These are phyloP conservation scores for Rhynchophorus ferrugineus DNA, from an alignment of 1,140 invertebrate genomes.

Conservation along the genomic window DNA sequence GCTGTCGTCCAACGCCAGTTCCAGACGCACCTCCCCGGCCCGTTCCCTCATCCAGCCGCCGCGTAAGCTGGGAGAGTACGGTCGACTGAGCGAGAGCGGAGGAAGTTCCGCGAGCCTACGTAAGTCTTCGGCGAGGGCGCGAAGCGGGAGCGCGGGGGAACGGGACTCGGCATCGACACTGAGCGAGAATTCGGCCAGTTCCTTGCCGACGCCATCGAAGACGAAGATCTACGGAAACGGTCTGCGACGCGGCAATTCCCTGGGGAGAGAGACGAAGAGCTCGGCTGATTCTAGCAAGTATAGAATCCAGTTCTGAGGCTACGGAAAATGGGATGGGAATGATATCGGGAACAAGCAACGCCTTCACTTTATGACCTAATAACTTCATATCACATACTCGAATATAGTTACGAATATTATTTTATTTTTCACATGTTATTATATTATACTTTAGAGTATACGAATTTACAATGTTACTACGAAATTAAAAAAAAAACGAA, in stretches of 20 bases:
- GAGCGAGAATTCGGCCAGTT: conserved; percentile 49
- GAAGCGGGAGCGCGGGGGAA: conserved; percentile 44
- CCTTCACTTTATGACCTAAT: too few species aligned
- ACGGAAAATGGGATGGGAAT: neutral
- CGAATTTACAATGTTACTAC: too few species aligned
- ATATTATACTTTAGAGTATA: too few species aligned
- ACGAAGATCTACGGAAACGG: conserved; percentile 47
- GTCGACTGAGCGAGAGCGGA: conserved; percentile 49
- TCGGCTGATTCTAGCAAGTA: conserved; percentile 50
- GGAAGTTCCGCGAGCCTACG: conserved; percentile 38
- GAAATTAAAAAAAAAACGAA: too few species aligned
- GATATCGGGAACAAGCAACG: neutral
- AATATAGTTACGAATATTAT: too few species aligned
- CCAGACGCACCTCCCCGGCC: conserved; percentile 45
- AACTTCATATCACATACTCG: too few species aligned
- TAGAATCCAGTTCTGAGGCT: conserved; percentile 56
- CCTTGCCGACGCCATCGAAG: conserved; percentile 54
- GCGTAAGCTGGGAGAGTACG: conserved; percentile 50
- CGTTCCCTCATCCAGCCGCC: conserved; percentile 56
- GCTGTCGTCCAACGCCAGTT: conserved; percentile 38
- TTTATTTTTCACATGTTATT: too few species aligned
- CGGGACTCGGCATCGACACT: conserved; percentile 48
- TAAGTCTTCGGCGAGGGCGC: conserved; percentile 42
- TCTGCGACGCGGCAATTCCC: conserved; percentile 46
- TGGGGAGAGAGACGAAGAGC: conserved; percentile 48